phyloP scores from a whole-genome alignment of 2,797 vertebrate genomes.

The Etheostoma nigrum region DNA sequence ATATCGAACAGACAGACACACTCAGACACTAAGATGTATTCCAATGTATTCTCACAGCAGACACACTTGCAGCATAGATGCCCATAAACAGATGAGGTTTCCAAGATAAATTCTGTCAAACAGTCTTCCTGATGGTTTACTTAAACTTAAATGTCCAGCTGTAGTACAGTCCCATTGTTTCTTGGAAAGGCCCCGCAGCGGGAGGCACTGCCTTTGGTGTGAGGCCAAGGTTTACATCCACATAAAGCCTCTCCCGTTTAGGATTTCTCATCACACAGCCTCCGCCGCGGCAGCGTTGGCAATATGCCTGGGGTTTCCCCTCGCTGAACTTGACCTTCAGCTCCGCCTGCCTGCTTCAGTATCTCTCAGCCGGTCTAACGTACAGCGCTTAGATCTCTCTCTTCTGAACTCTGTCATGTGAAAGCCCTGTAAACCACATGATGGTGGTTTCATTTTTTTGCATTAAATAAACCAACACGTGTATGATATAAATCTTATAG shows the following conservation, averaged over 20 bases:
- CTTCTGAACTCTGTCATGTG: background rate
- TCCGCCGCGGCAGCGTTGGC: background rate
- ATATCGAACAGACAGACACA: background rate
- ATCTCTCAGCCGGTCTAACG: conserved; percentile 15
- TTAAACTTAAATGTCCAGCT: background rate
- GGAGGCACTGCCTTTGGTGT: background rate
- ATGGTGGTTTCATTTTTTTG: background rate
- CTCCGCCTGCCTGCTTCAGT: conserved; percentile 18
- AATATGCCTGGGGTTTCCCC: conserved; percentile 56
- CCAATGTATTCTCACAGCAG: background rate
- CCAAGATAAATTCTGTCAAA: background rate
- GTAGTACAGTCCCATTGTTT: background rate
- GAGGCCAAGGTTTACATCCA: conserved; percentile 28
- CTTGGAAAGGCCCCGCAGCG: background rate
- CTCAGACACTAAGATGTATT: too few relatives aligned
- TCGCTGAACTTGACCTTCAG: conserved; percentile 58
- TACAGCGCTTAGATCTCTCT: background rate
- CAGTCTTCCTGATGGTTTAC: background rate
- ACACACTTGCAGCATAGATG: background rate
- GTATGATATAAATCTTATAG: too few relatives aligned
- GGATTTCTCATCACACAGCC: conserved; percentile 30
- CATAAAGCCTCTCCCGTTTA: conserved; percentile 45
- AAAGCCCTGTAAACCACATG: background rate
- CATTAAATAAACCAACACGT: background rate
- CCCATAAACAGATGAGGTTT: background rate